Percentiles rank a stretch among this genome's conserved stretches.
Evolutionary conservation across 2,888 invertebrate species (phyloP).

Genomic region (Cerceris ruficornis): DNA sequence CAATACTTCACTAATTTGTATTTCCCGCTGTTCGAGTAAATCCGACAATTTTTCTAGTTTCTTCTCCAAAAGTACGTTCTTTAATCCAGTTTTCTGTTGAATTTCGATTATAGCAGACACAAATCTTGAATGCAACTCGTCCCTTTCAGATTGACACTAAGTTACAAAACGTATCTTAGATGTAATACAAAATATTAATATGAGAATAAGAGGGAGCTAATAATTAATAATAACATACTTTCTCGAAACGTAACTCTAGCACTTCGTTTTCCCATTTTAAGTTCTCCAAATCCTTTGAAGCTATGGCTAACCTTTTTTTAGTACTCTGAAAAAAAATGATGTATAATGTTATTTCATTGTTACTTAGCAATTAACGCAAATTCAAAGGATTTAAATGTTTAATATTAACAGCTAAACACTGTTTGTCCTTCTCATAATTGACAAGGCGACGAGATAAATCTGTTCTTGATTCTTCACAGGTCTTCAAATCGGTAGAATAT

Average conservation of each 20-base stretch:
- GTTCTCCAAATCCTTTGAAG: constrained; percentile 84
- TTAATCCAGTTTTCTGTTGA: constrained; percentile 92
- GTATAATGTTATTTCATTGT: not conserved
- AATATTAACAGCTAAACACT: constrained; percentile 85
- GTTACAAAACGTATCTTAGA: constrained; percentile 19
- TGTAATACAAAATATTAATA: not conserved
- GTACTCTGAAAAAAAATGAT: constrained; percentile 82
- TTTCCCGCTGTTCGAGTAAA: constrained; percentile 87
- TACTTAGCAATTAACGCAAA: constrained; percentile 2
- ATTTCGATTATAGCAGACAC: constrained; percentile 92
- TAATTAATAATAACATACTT: constrained; percentile 79
- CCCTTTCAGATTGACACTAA: constrained; percentile 86
- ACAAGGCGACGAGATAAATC: constrained; percentile 89
- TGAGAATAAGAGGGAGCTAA: not conserved
- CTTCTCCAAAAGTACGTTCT: constrained; percentile 91
- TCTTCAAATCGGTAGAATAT: constrained; percentile 88
- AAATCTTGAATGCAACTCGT: constrained; percentile 90
- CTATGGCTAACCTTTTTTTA: constrained; percentile 81
- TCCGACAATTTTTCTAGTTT: constrained; percentile 87
- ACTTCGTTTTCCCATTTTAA: constrained; percentile 87
- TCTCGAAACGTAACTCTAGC: constrained; percentile 90
- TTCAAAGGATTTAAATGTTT: too few species aligned
- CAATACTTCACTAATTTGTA: constrained; percentile 87
- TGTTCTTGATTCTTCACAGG: constrained; percentile 87
- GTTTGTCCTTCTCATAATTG: constrained; percentile 94